Conservation (phyloP, 2,888 invertebrate species). For the Spicauda simplicius region DNA sequence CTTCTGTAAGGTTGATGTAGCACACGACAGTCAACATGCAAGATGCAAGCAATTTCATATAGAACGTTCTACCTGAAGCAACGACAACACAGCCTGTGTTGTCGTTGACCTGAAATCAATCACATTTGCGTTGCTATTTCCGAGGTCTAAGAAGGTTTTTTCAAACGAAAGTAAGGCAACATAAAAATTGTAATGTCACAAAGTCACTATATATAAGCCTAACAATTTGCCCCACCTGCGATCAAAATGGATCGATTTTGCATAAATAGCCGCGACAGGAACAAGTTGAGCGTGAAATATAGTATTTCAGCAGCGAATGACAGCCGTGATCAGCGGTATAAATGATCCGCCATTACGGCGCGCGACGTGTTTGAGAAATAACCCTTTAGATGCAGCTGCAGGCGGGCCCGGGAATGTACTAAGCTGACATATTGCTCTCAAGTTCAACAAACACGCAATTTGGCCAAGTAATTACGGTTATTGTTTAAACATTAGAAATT, state of each 20-base stretch:
- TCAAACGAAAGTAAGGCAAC: too few species aligned
- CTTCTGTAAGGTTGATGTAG: too few species aligned
- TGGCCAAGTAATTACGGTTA: too few species aligned
- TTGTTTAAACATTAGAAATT: too few species aligned
- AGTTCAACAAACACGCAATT: neutral
- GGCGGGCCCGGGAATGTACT: constrained; percentile 45
- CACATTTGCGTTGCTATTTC: too few species aligned
- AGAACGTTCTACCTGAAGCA: too few species aligned
- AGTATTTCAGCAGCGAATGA: constrained; percentile 57
- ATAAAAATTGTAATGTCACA: too few species aligned
- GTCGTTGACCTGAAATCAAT: too few species aligned
- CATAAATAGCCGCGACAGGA: constrained; percentile 30
- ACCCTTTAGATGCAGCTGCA: constrained; percentile 70
- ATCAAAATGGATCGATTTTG: constrained; percentile 17
- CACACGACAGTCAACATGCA: too few species aligned
- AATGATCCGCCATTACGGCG: constrained; percentile 66
- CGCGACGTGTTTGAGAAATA: constrained; percentile 72
- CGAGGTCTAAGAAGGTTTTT: too few species aligned
- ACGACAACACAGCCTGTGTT: too few species aligned
- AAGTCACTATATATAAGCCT: neutral
- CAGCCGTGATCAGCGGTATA: constrained; percentile 66
- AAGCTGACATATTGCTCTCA: constrained; percentile 49
- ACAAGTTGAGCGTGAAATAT: constrained; percentile 49
- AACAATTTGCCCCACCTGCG: constrained; percentile 19
- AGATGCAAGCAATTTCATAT: too few species aligned